phyloP scores from a whole-genome alignment of 2,113 vertebrate species.

The Hippocampus guttulatus region DNA sequence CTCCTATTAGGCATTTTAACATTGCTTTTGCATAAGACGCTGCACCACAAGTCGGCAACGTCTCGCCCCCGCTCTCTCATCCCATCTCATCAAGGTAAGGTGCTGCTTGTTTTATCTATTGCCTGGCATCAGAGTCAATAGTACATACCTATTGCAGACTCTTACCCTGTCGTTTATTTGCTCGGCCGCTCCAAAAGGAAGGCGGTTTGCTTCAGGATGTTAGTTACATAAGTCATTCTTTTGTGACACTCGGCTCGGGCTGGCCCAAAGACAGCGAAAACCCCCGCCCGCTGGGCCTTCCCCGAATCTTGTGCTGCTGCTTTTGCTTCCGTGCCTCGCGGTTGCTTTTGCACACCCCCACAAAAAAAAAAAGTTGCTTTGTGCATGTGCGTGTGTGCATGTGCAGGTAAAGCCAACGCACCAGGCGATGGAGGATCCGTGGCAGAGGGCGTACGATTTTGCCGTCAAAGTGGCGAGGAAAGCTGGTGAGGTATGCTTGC shows the following conservation, averaged over 20 bases:
- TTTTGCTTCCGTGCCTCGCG: background rate
- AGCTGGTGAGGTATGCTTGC: conserved; percentile 62
- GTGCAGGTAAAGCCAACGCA: conserved; percentile 3
- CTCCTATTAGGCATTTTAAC: conserved; percentile 10
- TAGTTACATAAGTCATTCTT: conserved; percentile 9
- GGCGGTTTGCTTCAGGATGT: background rate
- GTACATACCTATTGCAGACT: background rate
- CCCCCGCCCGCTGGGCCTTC: background rate
- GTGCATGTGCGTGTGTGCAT: background rate
- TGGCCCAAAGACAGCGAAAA: background rate
- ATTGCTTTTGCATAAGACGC: conserved; percentile 3
- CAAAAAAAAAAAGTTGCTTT: background rate
- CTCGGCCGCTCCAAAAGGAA: background rate
- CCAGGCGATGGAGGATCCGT: conserved; percentile 57
- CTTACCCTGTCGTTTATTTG: background rate
- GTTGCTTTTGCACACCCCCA: background rate
- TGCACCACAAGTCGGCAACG: background rate
- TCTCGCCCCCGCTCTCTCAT: background rate
- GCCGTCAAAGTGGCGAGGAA: conserved; percentile 66
- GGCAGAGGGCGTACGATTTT: conserved; percentile 62
- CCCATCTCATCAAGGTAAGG: conserved; percentile 29
- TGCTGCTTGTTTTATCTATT: background rate
- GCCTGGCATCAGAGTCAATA: background rate
- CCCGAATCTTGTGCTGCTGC: background rate
- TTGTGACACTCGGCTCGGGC: background rate